These are phyloP conservation scores for Patella ulyssiponensis DNA, from an alignment of 2,888 invertebrate species.

Conservation along the genomic window DNA sequence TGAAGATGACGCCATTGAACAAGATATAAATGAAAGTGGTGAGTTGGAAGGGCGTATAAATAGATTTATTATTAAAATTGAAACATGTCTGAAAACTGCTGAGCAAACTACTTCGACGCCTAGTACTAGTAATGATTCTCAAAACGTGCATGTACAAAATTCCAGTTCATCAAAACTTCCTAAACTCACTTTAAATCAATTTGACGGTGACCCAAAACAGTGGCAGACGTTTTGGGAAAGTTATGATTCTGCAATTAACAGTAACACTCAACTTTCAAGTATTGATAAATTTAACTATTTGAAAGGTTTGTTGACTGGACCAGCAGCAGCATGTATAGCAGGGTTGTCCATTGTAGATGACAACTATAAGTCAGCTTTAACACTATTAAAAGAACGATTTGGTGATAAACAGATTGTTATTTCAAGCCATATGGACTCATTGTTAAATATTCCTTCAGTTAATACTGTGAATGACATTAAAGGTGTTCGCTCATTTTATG, in stretches of 20 bases:
- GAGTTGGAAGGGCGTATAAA: not conserved
- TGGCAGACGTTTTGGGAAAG: constrained; percentile 31
- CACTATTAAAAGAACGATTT: constrained; percentile 25
- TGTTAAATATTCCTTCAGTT: not conserved
- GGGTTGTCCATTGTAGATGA: constrained; percentile 29
- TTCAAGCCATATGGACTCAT: not conserved
- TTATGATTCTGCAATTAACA: constrained; percentile 24
- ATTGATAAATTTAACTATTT: constrained; percentile 29
- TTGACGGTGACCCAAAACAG: constrained; percentile 22
- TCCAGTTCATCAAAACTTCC: constrained; percentile 19
- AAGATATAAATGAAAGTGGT: not conserved
- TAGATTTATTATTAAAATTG: not conserved
- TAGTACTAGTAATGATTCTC: not conserved
- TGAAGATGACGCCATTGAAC: not conserved
- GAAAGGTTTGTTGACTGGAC: constrained; percentile 24
- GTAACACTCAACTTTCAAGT: constrained; percentile 18
- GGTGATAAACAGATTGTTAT: constrained; percentile 29
- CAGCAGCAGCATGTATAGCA: constrained; percentile 24
- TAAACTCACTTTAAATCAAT: constrained; percentile 20
- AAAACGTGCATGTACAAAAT: not conserved
- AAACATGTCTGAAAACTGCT: not conserved
- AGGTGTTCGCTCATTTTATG: not conserved
- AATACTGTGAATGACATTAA: not conserved
- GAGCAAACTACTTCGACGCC: not conserved
- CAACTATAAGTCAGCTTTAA: constrained; percentile 25